Conservation (phyloP, 1,140 invertebrate genomes). For the Drosophila pseudoobscura region DNA sequence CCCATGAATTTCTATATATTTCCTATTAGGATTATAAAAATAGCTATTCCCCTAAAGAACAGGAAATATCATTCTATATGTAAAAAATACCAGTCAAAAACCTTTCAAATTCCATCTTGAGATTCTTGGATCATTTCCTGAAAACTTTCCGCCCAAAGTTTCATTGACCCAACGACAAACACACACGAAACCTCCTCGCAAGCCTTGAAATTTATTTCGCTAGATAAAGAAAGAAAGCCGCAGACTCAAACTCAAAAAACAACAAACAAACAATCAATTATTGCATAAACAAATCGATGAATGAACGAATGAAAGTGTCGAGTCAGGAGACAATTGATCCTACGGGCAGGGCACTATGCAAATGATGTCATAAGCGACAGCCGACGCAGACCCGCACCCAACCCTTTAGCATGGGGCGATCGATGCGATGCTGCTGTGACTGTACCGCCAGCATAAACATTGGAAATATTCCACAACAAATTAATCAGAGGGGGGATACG, state of each 20-base stretch:
- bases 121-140: no score
- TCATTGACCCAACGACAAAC: slow-evolving; percentile 16
- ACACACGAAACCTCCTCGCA: no score
- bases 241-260: slow-evolving; percentile 33
- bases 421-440: not conserved
- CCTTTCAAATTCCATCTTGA: no score
- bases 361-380: slow-evolving; percentile 58
- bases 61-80: not conserved
- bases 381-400: no score
- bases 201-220: not conserved
- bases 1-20: no score
- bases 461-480: slow-evolving; percentile 77
- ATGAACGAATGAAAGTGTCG: slow-evolving; percentile 44
- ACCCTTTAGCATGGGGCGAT: slow-evolving; percentile 15
- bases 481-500: slow-evolving; percentile 38
- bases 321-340: slow-evolving; percentile 31
- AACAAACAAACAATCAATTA: slow-evolving; percentile 42
- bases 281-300: slow-evolving; percentile 48
- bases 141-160: slow-evolving; percentile 9
- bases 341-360: slow-evolving; percentile 40
- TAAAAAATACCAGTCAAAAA: not conserved
- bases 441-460: slow-evolving; percentile 55
- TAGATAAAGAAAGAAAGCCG: slow-evolving; percentile 28
- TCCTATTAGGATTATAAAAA: no score
- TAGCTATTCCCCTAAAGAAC: no score